Evolutionary conservation across 2,113 vertebrate species (phyloP).

Genomic region (Thamnophis sirtalis): DNA sequence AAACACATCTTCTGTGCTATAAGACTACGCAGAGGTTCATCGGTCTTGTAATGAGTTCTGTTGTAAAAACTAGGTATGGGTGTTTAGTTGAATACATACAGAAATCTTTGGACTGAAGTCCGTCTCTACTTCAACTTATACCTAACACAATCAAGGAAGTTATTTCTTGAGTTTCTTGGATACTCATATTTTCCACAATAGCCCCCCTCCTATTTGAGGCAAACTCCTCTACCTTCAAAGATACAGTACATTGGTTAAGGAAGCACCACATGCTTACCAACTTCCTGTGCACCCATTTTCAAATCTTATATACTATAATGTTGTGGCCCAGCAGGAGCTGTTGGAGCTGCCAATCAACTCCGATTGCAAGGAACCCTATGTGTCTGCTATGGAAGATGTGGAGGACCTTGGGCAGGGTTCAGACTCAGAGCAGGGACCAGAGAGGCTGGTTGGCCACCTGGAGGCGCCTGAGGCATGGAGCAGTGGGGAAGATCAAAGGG

Average conservation of each 20-base stretch:
- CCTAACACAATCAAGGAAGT: not conserved
- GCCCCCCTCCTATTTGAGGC: not conserved
- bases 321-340: too few species aligned
- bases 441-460: too few species aligned
- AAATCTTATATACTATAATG: not conserved
- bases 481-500: too few species aligned
- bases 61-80: not conserved
- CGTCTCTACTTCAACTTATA: not conserved
- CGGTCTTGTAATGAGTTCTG: not conserved
- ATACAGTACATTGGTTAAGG: not conserved
- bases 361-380: too few species aligned
- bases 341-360: too few species aligned
- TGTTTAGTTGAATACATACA: not conserved
- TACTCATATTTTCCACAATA: not conserved
- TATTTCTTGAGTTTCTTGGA: not conserved
- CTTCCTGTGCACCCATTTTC: not conserved
- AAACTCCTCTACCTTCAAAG: not conserved
- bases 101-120: not conserved
- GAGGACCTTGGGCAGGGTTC: too few species aligned
- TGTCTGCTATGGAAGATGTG: too few species aligned
- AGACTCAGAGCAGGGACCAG: too few species aligned
- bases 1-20: not conserved
- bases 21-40: not conserved
- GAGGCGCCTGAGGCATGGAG: too few species aligned
- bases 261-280: not conserved